Percentiles rank a stretch among this genome's conserved stretches.
Evolutionary conservation across 1,140 invertebrate genomes (phyloP).

Genomic region (Venustaconcha ellipsiformis): DNA sequence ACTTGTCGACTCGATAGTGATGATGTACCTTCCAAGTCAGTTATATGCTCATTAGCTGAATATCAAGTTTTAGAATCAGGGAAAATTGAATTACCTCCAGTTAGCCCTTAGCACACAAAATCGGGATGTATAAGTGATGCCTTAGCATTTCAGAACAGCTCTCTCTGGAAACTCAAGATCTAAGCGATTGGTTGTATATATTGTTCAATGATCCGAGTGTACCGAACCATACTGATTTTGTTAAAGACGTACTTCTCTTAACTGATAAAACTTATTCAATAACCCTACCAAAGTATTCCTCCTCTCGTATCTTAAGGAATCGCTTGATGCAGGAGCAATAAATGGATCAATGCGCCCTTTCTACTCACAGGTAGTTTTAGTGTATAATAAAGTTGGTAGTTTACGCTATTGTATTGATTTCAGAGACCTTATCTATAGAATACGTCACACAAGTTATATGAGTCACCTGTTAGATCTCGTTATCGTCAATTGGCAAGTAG

Average conservation of each 20-base stretch:
- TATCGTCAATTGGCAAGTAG: conserved; percentile 29
- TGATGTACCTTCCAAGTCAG: too few species aligned
- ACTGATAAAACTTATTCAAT: conserved; percentile 21
- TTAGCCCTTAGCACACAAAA: too few species aligned
- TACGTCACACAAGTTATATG: conserved; percentile 14
- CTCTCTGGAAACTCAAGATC: too few species aligned
- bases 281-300: conserved; percentile 23
- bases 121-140: too few species aligned
- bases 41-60: too few species aligned
- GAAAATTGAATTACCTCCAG: too few species aligned
- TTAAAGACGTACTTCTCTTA: conserved; percentile 28
- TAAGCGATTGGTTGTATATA: too few species aligned
- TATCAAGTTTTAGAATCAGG: too few species aligned
- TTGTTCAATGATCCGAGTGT: too few species aligned
- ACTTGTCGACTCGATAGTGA: too few species aligned
- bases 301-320: conserved; percentile 21
- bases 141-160: too few species aligned
- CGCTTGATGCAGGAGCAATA: neutral
- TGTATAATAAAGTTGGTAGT: neutral
- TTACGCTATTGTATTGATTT: neutral
- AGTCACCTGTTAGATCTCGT: conserved; percentile 28
- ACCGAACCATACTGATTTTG: neutral
- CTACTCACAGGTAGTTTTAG: conserved; percentile 7
- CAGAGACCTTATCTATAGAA: neutral
- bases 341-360: neutral